Evolutionary conservation across 2,888 invertebrate species (phyloP).

Genomic region (Bembecia ichneumoniformis): DNA sequence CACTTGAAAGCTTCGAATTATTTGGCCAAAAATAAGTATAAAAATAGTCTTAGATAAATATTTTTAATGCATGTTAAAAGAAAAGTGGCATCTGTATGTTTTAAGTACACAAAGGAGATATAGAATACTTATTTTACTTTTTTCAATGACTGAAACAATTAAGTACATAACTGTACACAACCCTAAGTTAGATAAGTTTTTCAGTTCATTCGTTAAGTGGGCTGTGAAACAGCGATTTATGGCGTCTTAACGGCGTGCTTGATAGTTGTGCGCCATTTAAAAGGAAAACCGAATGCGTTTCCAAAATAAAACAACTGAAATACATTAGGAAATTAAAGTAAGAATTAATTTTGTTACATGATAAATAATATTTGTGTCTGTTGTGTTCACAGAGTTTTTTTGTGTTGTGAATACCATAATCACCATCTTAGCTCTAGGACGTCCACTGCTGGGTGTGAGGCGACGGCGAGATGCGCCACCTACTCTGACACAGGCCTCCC

Average conservation of each 20-base stretch:
- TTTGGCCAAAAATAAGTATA: too few relatives aligned
- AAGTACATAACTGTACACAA: conserved; percentile 22
- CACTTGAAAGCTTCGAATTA: too few relatives aligned
- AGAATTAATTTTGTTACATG: neutral
- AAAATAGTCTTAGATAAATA: too few relatives aligned
- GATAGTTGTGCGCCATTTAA: conserved; percentile 39
- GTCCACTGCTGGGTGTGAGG: too few relatives aligned
- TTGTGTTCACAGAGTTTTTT: neutral
- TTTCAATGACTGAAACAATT: conserved; percentile 17
- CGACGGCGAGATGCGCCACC: too few relatives aligned
- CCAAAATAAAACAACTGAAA: neutral
- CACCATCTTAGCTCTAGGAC: too few relatives aligned
- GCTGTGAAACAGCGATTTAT: conserved; percentile 58
- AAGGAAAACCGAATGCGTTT: conserved; percentile 4
- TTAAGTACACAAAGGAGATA: too few relatives aligned
- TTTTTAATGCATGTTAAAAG: too few relatives aligned
- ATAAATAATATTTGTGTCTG: neutral
- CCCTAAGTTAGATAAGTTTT: conserved; percentile 57
- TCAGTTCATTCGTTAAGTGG: conserved; percentile 68
- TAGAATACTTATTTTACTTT: too few relatives aligned
- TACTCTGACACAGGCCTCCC: too few relatives aligned
- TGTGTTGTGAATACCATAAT: too few relatives aligned
- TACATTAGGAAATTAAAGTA: neutral
- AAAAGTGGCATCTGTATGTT: too few relatives aligned
- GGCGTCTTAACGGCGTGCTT: conserved; percentile 34